Conservation (phyloP, 1,140 invertebrate species). For the Brachionus koreanus region DNA sequence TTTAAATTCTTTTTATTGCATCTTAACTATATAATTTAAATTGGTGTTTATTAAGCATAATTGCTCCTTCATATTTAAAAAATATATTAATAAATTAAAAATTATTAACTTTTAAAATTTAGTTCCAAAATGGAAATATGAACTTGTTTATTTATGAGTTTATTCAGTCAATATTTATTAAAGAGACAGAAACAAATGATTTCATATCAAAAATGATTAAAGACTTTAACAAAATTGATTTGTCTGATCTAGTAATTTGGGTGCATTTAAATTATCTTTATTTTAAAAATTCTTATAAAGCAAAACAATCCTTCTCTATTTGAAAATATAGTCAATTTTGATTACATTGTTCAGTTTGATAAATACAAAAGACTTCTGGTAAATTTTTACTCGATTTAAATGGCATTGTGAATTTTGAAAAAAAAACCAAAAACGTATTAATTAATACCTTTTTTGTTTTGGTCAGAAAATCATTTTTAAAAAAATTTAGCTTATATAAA, state of each 20-base stretch:
- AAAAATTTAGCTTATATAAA: too few relatives aligned
- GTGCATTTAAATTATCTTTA: background rate
- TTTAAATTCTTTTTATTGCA: too few relatives aligned
- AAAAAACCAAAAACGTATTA: too few relatives aligned
- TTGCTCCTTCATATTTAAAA: too few relatives aligned
- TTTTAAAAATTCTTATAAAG: background rate
- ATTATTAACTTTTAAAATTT: background rate
- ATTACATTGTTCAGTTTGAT: conserved; percentile 15
- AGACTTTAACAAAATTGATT: background rate
- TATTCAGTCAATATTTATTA: background rate
- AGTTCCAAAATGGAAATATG: conserved; percentile 17
- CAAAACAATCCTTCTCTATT: background rate
- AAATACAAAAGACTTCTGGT: background rate
- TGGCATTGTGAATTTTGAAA: too few relatives aligned
- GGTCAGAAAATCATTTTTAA: too few relatives aligned
- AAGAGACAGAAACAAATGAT: conserved; percentile 4
- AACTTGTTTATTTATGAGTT: conserved; percentile 6
- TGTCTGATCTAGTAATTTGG: background rate
- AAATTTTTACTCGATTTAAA: too few relatives aligned
- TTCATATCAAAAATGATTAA: background rate
- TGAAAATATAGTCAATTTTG: background rate
- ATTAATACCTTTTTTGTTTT: too few relatives aligned
- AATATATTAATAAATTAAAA: too few relatives aligned
- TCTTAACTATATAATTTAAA: too few relatives aligned
- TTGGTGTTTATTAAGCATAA: too few relatives aligned